Evolutionary conservation across 2,888 invertebrate species (phyloP), one percentile per base, ranked within the genome.

Genomic region (Trichopria drosophilae): DNA sequence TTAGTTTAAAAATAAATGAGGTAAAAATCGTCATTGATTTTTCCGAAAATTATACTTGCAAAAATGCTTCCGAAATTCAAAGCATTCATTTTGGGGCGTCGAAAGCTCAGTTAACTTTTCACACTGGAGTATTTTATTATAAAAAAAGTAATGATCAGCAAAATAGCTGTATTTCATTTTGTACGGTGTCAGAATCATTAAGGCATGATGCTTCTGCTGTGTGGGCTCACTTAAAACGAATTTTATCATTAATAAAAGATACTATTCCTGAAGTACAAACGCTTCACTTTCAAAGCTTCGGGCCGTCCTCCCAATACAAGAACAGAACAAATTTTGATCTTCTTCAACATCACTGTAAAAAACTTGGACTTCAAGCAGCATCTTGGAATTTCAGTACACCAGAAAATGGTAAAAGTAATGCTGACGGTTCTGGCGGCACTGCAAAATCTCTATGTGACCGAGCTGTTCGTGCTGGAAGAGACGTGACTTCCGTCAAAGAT

Each of bases 201-300:
- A n/a, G n/a, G n/a, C n/a, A n/a, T n/a, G n/a, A n/a, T n/a, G n/a
- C n/a, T n/a, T n/a, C n/a, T n/a, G n/a, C n/a, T n/a, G n/a, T 48
- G 24, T 48, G 48, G 48, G 34, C 48, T 31, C 41, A 48, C 41
- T 23, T 48, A 13, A 32, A 48, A 10, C 48, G 28, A 16, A 18
- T 35, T 7, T 19, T 48, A 6, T 20, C 40, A 6, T 13, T 41
- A 39, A 41, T 48, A 1, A 1, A 6, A 18, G 29, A 20, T 28
- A 24, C 23, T 19, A 28, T 37, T n/a, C 26, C 26, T n/a, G 20
- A 47, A 9, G 16, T 32, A 26, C 32, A 20, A 32, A 16, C 28
- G 24, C 16, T 47, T 13, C 46, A 47, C 22, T 9, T 47, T 10
- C 46, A 47, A 39, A 47, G 37, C 12, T 37, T 39, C 19, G 31